Evolutionary conservation across 2,888 invertebrate genomes (phyloP).

Genomic region (Dorcus parallelipipedus): DNA sequence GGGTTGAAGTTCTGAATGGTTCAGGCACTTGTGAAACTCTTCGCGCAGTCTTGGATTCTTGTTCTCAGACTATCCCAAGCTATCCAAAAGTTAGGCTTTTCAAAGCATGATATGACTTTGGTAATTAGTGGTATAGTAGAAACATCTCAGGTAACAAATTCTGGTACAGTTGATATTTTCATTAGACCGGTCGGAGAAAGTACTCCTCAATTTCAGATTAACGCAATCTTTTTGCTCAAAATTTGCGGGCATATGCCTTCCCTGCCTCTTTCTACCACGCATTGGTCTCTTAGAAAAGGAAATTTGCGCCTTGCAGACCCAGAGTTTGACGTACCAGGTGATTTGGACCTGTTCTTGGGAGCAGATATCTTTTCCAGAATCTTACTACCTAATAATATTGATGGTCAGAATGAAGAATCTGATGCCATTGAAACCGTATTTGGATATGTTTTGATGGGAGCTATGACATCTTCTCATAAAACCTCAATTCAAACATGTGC

Average conservation of each 20-base stretch:
- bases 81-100: background rate
- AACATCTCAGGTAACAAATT: background rate
- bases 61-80: background rate
- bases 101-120: background rate
- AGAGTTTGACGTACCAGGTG: background rate
- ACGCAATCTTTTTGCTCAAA: background rate
- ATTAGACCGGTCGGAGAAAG: background rate
- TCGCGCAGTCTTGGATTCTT: background rate
- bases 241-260: background rate
- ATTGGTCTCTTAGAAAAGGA: background rate
- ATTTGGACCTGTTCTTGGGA: background rate
- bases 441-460: background rate
- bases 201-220: background rate
- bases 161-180: background rate
- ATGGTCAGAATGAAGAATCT: background rate
- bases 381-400: background rate
- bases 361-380: background rate
- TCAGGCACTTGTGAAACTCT: background rate
- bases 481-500: no score
- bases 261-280: background rate
- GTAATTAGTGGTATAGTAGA: background rate
- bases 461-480: background rate
- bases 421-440: background rate
- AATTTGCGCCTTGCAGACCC: background rate
- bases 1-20: background rate